A percentile compares a stretch with the other conserved stretches of the same genome.
These are phyloP conservation scores for Tarsius wallacei DNA, from an alignment of 2,797 vertebrate genomes.

Conservation along the genomic window DNA sequence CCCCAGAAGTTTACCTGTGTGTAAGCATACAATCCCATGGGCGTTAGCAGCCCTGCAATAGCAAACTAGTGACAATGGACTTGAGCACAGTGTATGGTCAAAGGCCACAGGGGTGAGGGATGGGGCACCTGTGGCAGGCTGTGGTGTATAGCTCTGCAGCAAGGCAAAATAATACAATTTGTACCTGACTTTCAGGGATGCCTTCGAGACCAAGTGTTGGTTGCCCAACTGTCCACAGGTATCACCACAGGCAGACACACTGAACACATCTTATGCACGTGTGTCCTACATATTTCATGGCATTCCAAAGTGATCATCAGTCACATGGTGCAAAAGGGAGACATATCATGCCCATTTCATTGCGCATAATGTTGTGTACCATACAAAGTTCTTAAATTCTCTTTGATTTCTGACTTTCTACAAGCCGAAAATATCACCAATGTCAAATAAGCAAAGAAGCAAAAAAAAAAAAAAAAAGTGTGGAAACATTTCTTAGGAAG, in stretches of 20 bases:
- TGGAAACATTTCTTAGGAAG: background rate
- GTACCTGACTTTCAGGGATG: background rate
- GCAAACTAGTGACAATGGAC: background rate
- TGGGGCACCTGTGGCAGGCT: background rate
- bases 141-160: background rate
- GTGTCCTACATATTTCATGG: background rate
- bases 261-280: background rate
- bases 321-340: background rate
- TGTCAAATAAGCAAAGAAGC: background rate
- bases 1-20: background rate
- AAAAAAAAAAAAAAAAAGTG: background rate
- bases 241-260: background rate
- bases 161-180: background rate
- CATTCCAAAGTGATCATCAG: background rate
- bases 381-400: background rate
- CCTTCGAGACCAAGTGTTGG: background rate
- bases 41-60: background rate
- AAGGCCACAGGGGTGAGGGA: rapidly evolving
- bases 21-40: background rate
- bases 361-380: too few species aligned
- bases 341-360: background rate
- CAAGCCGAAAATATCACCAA: background rate
- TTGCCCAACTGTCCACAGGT: background rate
- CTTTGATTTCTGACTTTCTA: background rate
- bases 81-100: rapidly evolving